phyloP scores from a whole-genome alignment of 2,797 vertebrate species.

The Gadopsis marmoratus region DNA sequence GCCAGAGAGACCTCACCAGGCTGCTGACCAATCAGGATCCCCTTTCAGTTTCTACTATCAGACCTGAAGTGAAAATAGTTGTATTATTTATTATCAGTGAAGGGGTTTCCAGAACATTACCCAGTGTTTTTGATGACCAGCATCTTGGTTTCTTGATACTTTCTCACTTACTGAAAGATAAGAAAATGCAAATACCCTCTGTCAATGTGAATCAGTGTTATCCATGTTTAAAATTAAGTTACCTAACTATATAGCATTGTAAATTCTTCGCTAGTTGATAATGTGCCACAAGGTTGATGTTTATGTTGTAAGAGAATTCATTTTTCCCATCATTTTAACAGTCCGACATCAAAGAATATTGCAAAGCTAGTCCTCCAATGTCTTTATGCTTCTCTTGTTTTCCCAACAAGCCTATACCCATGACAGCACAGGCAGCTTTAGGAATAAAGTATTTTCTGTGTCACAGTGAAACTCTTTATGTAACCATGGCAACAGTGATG shows the following conservation, averaged over 20 bases:
- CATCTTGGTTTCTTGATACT: background rate
- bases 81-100: conserved; percentile 28
- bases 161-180: conserved; percentile 1
- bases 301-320: background rate
- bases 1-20: conserved; percentile 42
- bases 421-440: conserved; percentile 35
- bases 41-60: conserved; percentile 46
- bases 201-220: background rate
- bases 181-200: background rate
- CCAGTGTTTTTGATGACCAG: background rate
- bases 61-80: conserved; percentile 41
- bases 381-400: conserved; percentile 44
- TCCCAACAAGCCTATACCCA: conserved; percentile 37
- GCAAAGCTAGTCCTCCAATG: background rate
- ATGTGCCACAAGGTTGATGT: conserved; percentile 3
- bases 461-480: conserved; percentile 58
- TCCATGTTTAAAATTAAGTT: background rate
- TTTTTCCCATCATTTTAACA: background rate
- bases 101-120: conserved; percentile 17
- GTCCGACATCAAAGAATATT: background rate
- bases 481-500: conserved; percentile 74
- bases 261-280: background rate
- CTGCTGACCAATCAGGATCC: conserved; percentile 49
- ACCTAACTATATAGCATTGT: background rate
- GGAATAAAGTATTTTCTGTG: conserved; percentile 56